Conservation (phyloP, 2,113 vertebrate species). For the Mus musculus region GRCm39 chr12:5154001-5154500, state of each 20-base stretch:
- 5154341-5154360: neutral
- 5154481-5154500: fast-evolving
- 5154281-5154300: neutral
- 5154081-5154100: fast-evolving
- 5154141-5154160: neutral
- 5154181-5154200: neutral
- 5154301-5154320: neutral
- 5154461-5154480: neutral
- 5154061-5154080: neutral
- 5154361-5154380: neutral
- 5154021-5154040: neutral
- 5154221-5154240: neutral
- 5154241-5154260: neutral
- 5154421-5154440: neutral
- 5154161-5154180: neutral
- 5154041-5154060: neutral
- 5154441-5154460: neutral
- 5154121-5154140: neutral
- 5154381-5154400: neutral
- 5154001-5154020: neutral
- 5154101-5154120: neutral
- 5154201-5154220: neutral
- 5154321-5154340: neutral
- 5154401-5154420: neutral
- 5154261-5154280: neutral